Conservation (phyloP, 2,113 vertebrate species). For the Catagonus wagneri region DNA sequence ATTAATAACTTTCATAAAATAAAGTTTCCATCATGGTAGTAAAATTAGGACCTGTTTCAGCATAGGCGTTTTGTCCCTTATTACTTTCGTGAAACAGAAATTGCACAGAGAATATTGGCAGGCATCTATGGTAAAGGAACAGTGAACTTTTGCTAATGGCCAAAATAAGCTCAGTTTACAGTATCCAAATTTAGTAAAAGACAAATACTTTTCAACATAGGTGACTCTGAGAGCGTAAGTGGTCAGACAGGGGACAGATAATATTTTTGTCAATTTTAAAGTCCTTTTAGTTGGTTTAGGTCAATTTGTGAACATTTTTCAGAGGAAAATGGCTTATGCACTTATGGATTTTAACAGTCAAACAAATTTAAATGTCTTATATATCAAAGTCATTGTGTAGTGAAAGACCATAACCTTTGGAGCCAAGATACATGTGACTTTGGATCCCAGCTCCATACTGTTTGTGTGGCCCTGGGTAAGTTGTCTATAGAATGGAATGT, state of each 20-base stretch:
- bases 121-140: neutral
- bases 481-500: neutral
- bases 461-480: neutral
- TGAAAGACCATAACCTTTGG: neutral
- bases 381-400: neutral
- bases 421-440: neutral
- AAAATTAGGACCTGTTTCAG: constrained; percentile 2
- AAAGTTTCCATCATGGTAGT: neutral
- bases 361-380: neutral
- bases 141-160: neutral
- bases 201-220: neutral
- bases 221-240: neutral
- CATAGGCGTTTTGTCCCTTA: neutral
- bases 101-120: neutral
- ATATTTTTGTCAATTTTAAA: neutral
- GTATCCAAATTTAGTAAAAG: neutral
- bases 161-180: neutral
- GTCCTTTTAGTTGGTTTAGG: neutral
- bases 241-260: neutral
- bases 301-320: constrained; percentile 50
- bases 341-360: neutral
- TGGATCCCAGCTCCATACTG: neutral
- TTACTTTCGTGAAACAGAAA: neutral
- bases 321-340: neutral
- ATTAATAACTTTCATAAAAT: neutral